Percentiles rank a stretch among this genome's conserved stretches.
phyloP scores from a whole-genome alignment of 2,797 vertebrate species.

The Lepus townsendii region DNA sequence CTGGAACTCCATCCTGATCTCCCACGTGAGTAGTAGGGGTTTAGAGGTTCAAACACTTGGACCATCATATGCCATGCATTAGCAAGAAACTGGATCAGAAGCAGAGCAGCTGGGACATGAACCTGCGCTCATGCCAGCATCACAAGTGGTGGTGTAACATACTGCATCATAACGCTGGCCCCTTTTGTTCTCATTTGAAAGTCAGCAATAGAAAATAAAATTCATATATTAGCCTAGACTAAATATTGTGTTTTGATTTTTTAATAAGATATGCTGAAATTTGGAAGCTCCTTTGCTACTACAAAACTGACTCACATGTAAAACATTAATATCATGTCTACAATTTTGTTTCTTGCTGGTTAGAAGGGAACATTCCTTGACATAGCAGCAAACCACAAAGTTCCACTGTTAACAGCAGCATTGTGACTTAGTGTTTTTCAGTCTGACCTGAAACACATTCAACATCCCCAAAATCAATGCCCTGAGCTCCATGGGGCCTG shows the following conservation, averaged over 20 bases:
- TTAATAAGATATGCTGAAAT: neutral
- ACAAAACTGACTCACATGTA: neutral
- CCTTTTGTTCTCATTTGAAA: conserved; percentile 23
- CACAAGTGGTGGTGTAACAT: no score
- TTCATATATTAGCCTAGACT: conserved; percentile 54
- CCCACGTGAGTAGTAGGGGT: no score
- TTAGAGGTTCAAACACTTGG: no score
- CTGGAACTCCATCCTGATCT: no score
- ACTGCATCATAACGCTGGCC: no score
- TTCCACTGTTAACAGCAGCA: neutral
- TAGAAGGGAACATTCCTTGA: conserved; percentile 19
- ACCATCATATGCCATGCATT: no score
- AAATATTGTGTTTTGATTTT: conserved; percentile 54
- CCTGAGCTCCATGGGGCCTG: neutral
- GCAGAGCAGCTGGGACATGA: no score
- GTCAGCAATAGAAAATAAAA: conserved; percentile 58
- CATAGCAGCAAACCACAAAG: neutral
- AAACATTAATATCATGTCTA: conserved; percentile 35
- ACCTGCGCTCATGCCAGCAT: no score
- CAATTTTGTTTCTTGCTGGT: conserved; percentile 45
- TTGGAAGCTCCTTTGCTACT: conserved; percentile 50
- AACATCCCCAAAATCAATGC: neutral
- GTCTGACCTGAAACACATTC: neutral
- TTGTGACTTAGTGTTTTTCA: conserved; percentile 11
- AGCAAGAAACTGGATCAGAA: no score